A percentile compares a stretch with the other conserved stretches of the same genome.
Conservation (phyloP, 2,888 invertebrate species). For the Camptogramma bilineatum region DNA sequence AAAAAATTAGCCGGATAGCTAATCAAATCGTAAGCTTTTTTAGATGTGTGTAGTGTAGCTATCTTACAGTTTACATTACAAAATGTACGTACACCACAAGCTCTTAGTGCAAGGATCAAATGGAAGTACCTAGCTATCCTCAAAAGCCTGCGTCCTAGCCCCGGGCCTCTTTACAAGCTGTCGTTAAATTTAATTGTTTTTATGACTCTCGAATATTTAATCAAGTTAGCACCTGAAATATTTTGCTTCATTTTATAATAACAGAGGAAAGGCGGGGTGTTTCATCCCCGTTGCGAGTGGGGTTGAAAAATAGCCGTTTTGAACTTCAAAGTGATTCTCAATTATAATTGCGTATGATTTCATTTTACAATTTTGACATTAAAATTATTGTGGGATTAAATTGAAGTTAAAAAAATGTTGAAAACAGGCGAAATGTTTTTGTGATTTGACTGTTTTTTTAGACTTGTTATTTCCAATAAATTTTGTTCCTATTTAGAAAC, state of each 20-base stretch:
- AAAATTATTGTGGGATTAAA: too few relatives aligned
- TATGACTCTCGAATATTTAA: slow-evolving; percentile 39
- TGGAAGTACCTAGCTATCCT: slow-evolving; percentile 16
- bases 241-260: slow-evolving; percentile 30
- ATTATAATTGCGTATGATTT: background rate
- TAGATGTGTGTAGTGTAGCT: too few relatives aligned
- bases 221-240: slow-evolving; percentile 38
- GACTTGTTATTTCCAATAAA: too few relatives aligned
- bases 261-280: slow-evolving; percentile 7
- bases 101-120: background rate
- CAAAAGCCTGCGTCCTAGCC: slow-evolving; percentile 9
- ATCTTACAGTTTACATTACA: too few relatives aligned
- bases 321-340: background rate
- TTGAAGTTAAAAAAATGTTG: too few relatives aligned
- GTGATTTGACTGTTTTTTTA: too few relatives aligned
- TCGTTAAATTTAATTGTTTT: slow-evolving; percentile 45
- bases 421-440: too few relatives aligned
- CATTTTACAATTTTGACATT: too few relatives aligned
- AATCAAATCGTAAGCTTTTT: too few relatives aligned
- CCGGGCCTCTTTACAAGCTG: slow-evolving; percentile 33
- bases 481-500: too few relatives aligned
- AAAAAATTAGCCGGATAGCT: too few relatives aligned
- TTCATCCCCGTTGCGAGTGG: background rate
- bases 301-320: background rate
- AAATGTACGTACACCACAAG: too few relatives aligned